Base-by-base conservation (phyloP, 2,113 vertebrate genomes). In the Platichthys flesus region DNA sequence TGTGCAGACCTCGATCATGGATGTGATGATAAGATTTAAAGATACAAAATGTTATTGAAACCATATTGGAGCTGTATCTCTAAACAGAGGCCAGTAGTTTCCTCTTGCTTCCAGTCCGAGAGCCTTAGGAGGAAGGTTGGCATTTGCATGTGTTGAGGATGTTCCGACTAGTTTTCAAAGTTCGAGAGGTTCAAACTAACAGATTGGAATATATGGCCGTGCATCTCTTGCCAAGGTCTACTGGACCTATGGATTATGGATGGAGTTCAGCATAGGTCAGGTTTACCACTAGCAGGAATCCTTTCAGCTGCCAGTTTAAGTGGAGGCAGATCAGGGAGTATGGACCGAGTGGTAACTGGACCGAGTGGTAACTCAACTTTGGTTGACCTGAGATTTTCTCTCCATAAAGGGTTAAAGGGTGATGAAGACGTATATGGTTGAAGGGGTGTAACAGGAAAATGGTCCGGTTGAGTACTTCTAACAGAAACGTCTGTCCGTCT, bases 201-300 rank as follows among this genome's bases (percentile, higher is more conserved):
- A 77, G 60, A 67, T 55, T 56, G 52, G 58, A 87, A 82, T 20
- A 74, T 60, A 65, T 72, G 65, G 52, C 56, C 16, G 0, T 47
- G 57, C 55, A 81, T 83, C 64, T 59, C 51, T 52, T 2, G 4
- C 35, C n/a, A 31, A 28, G 28, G 60, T 73, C 71, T 54, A 51
- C 75, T n/a, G 12, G 42, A 61, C 28, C 57, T 56, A 83, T 84
- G 71, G 79, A 81, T 84, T 87, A 81, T 79, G 47, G 60, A 86
- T 77, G 24, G 52, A 79, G 86, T 82, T 87, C 74, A 74, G 23
- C 20, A 9, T 54, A 87, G 87, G 87, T 86, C 79, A 71, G 66
- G 40, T 64, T 75, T 68, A 71, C 60, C 35, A 71, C 70, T 31
- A 16, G 52, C 47, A 66, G 65, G 63, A 47, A 15, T 78, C 58